Base-by-base conservation (phyloP, 2,888 invertebrate genomes). In the Spatulosminthurus flaviceps region DNA sequence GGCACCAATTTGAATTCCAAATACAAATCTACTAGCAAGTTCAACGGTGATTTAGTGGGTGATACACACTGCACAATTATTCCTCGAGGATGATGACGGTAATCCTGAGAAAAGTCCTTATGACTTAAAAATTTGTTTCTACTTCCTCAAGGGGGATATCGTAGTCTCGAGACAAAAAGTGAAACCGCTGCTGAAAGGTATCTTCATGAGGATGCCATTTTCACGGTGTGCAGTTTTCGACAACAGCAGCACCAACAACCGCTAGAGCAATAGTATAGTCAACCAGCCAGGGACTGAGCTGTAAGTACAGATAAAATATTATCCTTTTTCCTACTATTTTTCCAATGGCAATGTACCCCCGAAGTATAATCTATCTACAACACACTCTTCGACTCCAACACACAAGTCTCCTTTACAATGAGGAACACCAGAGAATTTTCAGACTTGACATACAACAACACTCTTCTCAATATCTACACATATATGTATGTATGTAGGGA, bases 311-410 rank as follows among this genome's bases (percentile, higher is more conserved):
- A 72, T 42, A 72, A 43, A 72, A 43, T 43, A 42, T 72, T 72
- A 43, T 72, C 71, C 70, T 72, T 43, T 67, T 43, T 72, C 43
- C 51, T 72, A 43, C 71, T 43, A 72, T 72, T 72, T 51, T 72
- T 72, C 71, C 71, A 72, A 72, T 72, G 71, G 71, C 71, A 72
- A 72, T 72, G 71, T 72, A 72, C 71, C 71, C 71, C 22, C 71
- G 24, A 29, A 67, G 29, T 67, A 67, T 67, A 28, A 67, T 28
- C 28, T 28, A 67, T 29, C 26, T n/a, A 28, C 51, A 51, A 26
- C 51, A 51, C n/a, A n/a, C n/a, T n/a, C 51, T 51, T 51, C 9
- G 51, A 51, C 51, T 51, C 51, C 51, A 51, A 51, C 51, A 51
- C 41, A 41, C 51, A 51, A 51, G 51, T 51, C 51, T n/a, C n/a